Evolutionary conservation across 2,797 vertebrate genomes (phyloP).

Genomic region (Xenopus petersii): DNA sequence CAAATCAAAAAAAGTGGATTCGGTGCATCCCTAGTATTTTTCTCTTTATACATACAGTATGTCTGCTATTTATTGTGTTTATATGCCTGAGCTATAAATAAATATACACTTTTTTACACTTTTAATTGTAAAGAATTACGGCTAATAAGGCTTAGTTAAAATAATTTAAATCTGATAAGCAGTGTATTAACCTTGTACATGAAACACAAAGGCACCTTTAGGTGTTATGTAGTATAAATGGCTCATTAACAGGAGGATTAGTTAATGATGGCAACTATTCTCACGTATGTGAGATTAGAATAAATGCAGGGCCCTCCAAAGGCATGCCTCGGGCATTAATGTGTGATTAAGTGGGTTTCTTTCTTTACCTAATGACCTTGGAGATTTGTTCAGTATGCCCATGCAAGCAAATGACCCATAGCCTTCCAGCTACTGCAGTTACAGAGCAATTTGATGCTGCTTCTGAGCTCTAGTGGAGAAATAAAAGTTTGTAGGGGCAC

Average conservation of each 20-base stretch:
- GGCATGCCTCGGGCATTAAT: slow-evolving; percentile 69
- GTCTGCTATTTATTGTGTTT: too few relatives aligned
- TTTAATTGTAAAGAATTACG: too few relatives aligned
- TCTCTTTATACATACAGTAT: too few relatives aligned
- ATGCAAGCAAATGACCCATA: slow-evolving; percentile 56
- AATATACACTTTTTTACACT: too few relatives aligned
- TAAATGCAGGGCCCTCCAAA: slow-evolving; percentile 60
- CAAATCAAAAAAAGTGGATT: too few relatives aligned
- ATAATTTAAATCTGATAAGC: background rate
- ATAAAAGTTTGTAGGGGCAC: background rate
- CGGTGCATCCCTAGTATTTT: too few relatives aligned
- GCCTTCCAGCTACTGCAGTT: slow-evolving; percentile 31
- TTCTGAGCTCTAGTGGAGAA: slow-evolving; percentile 2
- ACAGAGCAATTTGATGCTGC: slow-evolving; percentile 6
- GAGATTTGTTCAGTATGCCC: slow-evolving; percentile 58
- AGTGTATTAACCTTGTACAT: slow-evolving; percentile 63
- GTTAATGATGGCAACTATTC: slow-evolving; percentile 60
- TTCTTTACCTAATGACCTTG: slow-evolving; percentile 66
- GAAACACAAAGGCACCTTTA: slow-evolving; percentile 62
- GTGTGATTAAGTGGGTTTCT: slow-evolving; percentile 63
- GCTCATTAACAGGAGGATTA: slow-evolving; percentile 61
- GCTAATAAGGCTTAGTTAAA: background rate
- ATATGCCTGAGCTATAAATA: too few relatives aligned
- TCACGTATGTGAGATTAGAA: slow-evolving; percentile 60
- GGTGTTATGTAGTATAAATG: slow-evolving; percentile 50